Base-by-base conservation (phyloP, 2,888 invertebrate species). In the Acleris cristana region DNA sequence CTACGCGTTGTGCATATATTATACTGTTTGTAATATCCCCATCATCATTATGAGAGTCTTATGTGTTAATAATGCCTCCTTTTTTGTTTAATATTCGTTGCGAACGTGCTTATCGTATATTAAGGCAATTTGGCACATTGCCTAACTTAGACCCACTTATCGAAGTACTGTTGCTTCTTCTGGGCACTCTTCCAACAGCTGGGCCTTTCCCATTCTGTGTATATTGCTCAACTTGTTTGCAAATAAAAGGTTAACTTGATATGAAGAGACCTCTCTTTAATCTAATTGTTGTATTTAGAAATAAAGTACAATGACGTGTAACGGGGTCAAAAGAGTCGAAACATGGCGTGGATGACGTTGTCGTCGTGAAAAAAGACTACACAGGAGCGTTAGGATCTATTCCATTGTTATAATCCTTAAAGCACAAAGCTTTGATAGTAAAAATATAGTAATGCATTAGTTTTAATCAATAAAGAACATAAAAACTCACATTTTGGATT, bases 171-270 rank as follows among this genome's bases (percentile, higher is more conserved):
- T 67, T 62, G 63, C 58, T 63, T 23, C 53, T 48, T 58, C 16
- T 67, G 67, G 67, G 67, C 67, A 67, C 19, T 5, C 40, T 63
- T 49, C 67, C 63, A 67, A 67, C 67, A 67, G 67, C 67, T 67
- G 67, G 67, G 34, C 45, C 26, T 58, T 63, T 67, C 57, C 62
- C 63, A 63, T 49, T 54, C 63, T 67, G 63, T 63, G 63, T 58
- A 53, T 48, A 21, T 66, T 66, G 57, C 54, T 63, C 40, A 58
- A 58, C 23, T 67, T 67, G 67, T 67, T 67, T 67, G 67, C 67
- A 63, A 67, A 67, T 67, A 67, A 57, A 34, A 14, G 14, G 2
- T 40, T 40, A 40, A 40, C 40, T 14, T 40, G 14, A 14, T 14
- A 4, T 40, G n/a, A n/a, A n/a, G n/a, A n/a, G n/a, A 14, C 3